Percentiles rank a stretch among this genome's conserved stretches.
These are phyloP conservation scores for Macrotis lagotis DNA, from an alignment of 2,113 vertebrate species.

Conservation along the genomic window DNA sequence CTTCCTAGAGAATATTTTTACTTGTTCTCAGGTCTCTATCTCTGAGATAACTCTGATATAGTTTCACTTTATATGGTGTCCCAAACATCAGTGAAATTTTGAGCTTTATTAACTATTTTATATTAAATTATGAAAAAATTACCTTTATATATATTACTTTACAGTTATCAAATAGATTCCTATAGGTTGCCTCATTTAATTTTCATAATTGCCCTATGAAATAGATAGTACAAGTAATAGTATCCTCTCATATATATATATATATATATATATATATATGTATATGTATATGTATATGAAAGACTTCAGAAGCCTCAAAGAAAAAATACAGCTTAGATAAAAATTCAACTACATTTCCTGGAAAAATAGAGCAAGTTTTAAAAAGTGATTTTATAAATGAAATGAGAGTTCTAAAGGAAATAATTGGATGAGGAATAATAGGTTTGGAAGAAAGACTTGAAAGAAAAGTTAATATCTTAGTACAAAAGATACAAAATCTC, in stretches of 20 bases:
- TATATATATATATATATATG: too few relatives aligned
- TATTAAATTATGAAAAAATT: background rate
- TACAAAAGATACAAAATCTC: background rate
- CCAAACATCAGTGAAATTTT: background rate
- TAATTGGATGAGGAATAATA: background rate
- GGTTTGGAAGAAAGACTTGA: background rate
- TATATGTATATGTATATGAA: too few relatives aligned
- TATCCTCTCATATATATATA: background rate
- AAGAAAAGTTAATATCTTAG: background rate
- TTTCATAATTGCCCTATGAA: background rate
- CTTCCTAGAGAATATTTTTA: constrained; percentile 55
- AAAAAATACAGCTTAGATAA: background rate
- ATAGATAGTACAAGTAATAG: background rate
- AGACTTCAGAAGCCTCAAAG: background rate
- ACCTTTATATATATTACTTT: background rate
- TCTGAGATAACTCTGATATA: constrained; percentile 61
- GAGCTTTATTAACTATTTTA: background rate
- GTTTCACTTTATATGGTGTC: background rate
- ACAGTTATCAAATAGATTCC: background rate
- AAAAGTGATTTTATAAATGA: background rate
- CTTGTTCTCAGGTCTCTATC: constrained; percentile 62
- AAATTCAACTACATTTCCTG: background rate
- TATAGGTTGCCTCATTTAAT: background rate
- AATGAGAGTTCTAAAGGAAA: background rate
- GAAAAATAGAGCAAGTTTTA: background rate